phyloP scores from a whole-genome alignment of 2,888 invertebrate genomes.

The Tanytarsus gracilentus region DNA sequence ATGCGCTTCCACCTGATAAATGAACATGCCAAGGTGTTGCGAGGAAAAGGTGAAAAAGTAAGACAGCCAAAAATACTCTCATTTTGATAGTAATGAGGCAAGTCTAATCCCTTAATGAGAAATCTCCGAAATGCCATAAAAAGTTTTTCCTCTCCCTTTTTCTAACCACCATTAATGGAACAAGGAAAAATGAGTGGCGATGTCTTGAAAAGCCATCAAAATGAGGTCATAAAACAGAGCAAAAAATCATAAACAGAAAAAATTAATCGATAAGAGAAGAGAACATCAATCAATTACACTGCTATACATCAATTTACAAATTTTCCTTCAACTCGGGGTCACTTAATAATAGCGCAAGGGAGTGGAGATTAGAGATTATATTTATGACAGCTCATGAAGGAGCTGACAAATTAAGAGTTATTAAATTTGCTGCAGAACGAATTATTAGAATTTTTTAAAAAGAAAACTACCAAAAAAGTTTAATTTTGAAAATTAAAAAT shows the following conservation, averaged over 20 bases:
- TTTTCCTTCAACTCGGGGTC: too few species aligned
- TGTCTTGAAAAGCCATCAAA: too few species aligned
- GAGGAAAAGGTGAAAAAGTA: too few species aligned
- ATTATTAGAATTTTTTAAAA: too few species aligned
- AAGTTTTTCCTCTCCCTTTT: slow-evolving; percentile 3
- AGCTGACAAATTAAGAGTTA: too few species aligned
- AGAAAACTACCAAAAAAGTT: too few species aligned
- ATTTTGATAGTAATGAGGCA: slow-evolving; percentile 18
- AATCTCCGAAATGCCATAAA: background rate
- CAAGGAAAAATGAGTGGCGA: background rate
- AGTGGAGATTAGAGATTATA: too few species aligned
- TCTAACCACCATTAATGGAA: background rate
- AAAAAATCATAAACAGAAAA: background rate
- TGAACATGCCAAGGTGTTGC: too few species aligned
- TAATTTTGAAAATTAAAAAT: too few species aligned
- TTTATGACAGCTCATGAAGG: background rate
- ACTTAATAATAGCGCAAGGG: too few species aligned
- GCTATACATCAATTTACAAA: background rate
- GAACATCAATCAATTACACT: slow-evolving; percentile 10
- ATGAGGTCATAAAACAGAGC: background rate
- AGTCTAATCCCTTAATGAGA: slow-evolving; percentile 23
- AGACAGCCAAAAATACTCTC: too few species aligned
- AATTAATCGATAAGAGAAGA: slow-evolving; percentile 10
- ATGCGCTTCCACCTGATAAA: background rate
- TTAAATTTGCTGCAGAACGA: too few species aligned